Evolutionary conservation across 2,797 vertebrate species (phyloP).

Genomic region (Gila robusta): DNA sequence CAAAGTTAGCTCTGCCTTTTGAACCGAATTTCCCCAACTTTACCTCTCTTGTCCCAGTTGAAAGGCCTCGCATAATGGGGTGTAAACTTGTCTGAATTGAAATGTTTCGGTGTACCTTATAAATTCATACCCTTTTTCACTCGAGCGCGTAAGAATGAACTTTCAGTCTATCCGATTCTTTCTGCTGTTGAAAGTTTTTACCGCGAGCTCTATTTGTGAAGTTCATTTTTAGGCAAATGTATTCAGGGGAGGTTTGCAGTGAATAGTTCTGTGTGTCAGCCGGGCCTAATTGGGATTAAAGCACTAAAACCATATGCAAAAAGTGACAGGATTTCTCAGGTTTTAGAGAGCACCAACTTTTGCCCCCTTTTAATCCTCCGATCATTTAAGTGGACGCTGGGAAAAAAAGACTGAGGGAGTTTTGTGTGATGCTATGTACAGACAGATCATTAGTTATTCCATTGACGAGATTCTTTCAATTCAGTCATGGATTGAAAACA

Average conservation of each 20-base stretch:
- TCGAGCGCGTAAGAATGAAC: slow-evolving; percentile 89
- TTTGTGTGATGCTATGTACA: not conserved
- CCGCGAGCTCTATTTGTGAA: slow-evolving; percentile 91
- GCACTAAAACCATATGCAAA: slow-evolving; percentile 96
- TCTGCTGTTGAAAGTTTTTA: slow-evolving; percentile 96
- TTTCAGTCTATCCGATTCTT: slow-evolving; percentile 95
- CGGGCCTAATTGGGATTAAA: slow-evolving; percentile 99
- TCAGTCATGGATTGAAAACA: slow-evolving; percentile 24
- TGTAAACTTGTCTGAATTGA: slow-evolving; percentile 93
- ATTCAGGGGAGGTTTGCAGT: slow-evolving; percentile 89
- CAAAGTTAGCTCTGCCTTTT: slow-evolving; percentile 83
- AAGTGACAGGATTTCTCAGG: slow-evolving; percentile 94
- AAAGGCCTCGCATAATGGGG: slow-evolving; percentile 91
- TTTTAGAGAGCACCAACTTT: slow-evolving; percentile 89
- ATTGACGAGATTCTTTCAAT: slow-evolving; percentile 46
- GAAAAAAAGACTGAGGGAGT: slow-evolving; percentile 46
- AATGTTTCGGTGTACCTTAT: slow-evolving; percentile 98
- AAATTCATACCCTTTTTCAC: slow-evolving; percentile 98
- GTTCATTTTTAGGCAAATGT: slow-evolving; percentile 99
- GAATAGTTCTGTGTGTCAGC: slow-evolving; percentile 98
- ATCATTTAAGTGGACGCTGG: slow-evolving; percentile 51
- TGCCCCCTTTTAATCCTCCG: slow-evolving; percentile 68
- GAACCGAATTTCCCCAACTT: slow-evolving; percentile 83
- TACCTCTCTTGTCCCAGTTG: slow-evolving; percentile 88
- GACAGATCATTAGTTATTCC: slow-evolving; percentile 55